A percentile compares a stretch with the other conserved stretches of the same genome.
These are phyloP conservation scores for Pseudomugil tenellus DNA, from an alignment of 2,797 vertebrate genomes.

Conservation along the genomic window DNA sequence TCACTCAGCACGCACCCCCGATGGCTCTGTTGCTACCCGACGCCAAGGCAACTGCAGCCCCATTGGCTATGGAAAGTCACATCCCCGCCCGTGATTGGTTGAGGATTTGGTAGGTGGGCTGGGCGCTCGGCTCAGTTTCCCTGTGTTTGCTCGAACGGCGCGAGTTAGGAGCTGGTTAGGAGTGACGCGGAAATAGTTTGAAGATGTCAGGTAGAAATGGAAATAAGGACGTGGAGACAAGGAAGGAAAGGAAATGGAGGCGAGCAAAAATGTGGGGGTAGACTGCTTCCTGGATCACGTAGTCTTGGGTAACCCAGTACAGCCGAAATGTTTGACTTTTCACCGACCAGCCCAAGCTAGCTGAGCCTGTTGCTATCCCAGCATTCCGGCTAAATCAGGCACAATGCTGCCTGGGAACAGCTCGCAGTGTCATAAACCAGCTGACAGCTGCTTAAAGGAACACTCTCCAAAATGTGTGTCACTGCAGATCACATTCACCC, in stretches of 20 bases:
- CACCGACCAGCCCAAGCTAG: slow-evolving; percentile 68
- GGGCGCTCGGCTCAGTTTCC: slow-evolving; percentile 71
- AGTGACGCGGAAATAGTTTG: slow-evolving; percentile 85
- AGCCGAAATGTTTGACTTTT: slow-evolving; percentile 69
- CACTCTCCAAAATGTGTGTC: slow-evolving; percentile 26
- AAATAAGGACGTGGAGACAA: slow-evolving; percentile 45
- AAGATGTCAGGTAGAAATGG: slow-evolving; percentile 83
- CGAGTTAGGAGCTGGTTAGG: too few relatives aligned
- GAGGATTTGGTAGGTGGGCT: slow-evolving; percentile 66
- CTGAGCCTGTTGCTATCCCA: slow-evolving; percentile 80
- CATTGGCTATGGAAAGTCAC: slow-evolving; percentile 75
- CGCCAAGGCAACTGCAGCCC: slow-evolving; percentile 78
- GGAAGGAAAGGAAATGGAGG: slow-evolving; percentile 26
- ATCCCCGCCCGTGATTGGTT: slow-evolving; percentile 73
- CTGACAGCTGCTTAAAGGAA: slow-evolving; percentile 60
- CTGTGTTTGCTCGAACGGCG: slow-evolving; percentile 75
- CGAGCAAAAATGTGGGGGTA: slow-evolving; percentile 20
- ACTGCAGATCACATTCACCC: slow-evolving; percentile 15
- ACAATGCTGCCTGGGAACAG: slow-evolving; percentile 81
- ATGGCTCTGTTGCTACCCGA: slow-evolving; percentile 87
- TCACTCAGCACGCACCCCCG: slow-evolving; percentile 75
- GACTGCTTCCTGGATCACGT: slow-evolving; percentile 55
- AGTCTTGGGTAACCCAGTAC: slow-evolving; percentile 63
- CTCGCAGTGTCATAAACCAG: slow-evolving; percentile 59
- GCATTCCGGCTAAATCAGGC: slow-evolving; percentile 77